Evolutionary conservation across 1,140 invertebrate species (phyloP), one percentile per base, ranked within the genome.

Genomic region (Drosophila obscura): DNA sequence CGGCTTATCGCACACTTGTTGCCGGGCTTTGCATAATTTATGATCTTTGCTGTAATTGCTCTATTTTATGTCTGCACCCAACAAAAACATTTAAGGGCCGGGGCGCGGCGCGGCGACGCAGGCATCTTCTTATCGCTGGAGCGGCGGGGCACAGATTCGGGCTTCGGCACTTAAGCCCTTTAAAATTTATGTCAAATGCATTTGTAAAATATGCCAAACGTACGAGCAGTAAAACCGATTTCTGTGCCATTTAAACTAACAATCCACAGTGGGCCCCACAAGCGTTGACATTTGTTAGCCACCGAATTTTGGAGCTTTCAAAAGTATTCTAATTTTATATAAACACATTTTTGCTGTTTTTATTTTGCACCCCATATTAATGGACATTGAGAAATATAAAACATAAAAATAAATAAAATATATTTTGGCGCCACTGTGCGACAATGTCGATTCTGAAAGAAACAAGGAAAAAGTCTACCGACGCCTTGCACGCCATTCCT

Each of bases 161-260:
- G 39, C 52, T 76, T 64, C 22, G 69, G 62, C 69, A 72, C 69
- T 76, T 79, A 87, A 88, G 78, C 74, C 78, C 66, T 82, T 87
- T 85, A 82, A 87, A 87, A 87, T 87, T 87, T 87, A 87, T 88
- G 78, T 87, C 82, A 87, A 88, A 87, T 87, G 78, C 82, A 87
- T 87, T 87, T 87, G 83, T 87, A 87, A 87, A 87, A 87, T 88
- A 87, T 77, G 71, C 78, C 78, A 87, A 87, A 82, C 74, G 79
- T 88, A 87, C 82, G 83, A 88, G 83, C 79, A 75, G 56, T 61
- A 76, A 88, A 78, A 79, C 82, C 82, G 78, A 87, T 87, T 87
- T 88, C 82, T 72, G 15, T 60, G 74, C 75, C 78, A 85, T 63
- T 78, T 87, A 82, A 81, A 82, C 59, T 75, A 71, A 74, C 65